Evolutionary conservation across 2,797 vertebrate species (phyloP).

Genomic region (Tokudaia muenninki): DNA sequence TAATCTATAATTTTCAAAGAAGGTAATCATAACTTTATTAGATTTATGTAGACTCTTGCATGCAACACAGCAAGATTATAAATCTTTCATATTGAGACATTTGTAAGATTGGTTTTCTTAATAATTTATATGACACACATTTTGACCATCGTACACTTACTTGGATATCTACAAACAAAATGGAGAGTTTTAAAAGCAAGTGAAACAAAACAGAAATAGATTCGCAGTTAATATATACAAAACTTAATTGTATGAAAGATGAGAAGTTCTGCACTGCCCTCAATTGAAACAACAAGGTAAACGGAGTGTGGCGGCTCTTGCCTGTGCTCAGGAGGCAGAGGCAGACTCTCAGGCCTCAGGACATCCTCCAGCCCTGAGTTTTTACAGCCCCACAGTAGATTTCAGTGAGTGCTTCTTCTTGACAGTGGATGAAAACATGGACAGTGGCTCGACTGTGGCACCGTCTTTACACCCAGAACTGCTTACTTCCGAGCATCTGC

Average conservation of each 20-base stretch:
- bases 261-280: not conserved
- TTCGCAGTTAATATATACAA: not conserved
- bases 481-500: not conserved
- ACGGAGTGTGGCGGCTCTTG: not conserved
- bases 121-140: not conserved
- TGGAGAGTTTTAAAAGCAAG: not conserved
- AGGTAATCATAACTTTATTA: not conserved
- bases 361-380: not conserved
- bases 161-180: not conserved
- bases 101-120: constrained; percentile 42
- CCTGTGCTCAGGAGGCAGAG: not conserved
- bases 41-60: not conserved
- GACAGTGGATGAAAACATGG: not conserved
- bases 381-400: not conserved
- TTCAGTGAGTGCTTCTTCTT: not conserved
- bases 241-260: not conserved
- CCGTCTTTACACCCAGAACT: not conserved
- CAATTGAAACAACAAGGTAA: not conserved
- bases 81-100: constrained; percentile 10
- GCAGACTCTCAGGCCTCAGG: not conserved
- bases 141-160: not conserved
- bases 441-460: not conserved
- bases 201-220: not conserved
- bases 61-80: not conserved
- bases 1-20: not conserved